These are phyloP conservation scores for Anorthoa munda DNA, from an alignment of 2,888 invertebrate genomes.

Conservation along the genomic window DNA sequence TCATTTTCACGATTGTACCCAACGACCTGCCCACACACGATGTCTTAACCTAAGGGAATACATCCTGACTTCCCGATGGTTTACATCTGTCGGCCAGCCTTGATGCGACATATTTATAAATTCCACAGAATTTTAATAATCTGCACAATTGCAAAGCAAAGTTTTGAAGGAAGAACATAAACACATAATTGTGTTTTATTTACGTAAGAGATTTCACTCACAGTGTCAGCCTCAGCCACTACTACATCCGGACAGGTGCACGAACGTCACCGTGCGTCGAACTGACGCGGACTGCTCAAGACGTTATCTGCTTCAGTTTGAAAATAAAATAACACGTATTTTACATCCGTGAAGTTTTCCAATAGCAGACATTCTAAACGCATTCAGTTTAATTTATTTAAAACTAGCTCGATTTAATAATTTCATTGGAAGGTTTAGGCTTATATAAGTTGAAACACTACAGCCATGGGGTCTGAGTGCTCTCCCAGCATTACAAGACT, in stretches of 20 bases:
- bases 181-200: neutral
- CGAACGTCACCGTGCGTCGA: slow-evolving; percentile 1
- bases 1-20: too few species aligned
- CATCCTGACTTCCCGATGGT: too few species aligned
- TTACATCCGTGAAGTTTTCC: neutral
- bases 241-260: neutral
- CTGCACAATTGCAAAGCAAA: neutral
- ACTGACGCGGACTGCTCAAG: slow-evolving; percentile 15
- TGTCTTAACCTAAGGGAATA: too few species aligned
- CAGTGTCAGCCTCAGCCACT: neutral
- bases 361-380: neutral
- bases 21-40: too few species aligned
- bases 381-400: neutral
- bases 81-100: too few species aligned
- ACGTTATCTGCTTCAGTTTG: neutral
- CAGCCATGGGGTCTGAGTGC: too few species aligned
- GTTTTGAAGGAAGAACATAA: neutral
- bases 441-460: too few species aligned
- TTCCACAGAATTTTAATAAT: neutral
- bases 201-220: neutral
- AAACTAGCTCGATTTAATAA: neutral
- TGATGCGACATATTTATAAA: too few species aligned
- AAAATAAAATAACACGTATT: slow-evolving; percentile 11
- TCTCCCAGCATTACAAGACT: too few species aligned
- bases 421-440: too few species aligned